phyloP scores from a whole-genome alignment of 1,140 invertebrate genomes.

The Sarcophaga bullata region DNA sequence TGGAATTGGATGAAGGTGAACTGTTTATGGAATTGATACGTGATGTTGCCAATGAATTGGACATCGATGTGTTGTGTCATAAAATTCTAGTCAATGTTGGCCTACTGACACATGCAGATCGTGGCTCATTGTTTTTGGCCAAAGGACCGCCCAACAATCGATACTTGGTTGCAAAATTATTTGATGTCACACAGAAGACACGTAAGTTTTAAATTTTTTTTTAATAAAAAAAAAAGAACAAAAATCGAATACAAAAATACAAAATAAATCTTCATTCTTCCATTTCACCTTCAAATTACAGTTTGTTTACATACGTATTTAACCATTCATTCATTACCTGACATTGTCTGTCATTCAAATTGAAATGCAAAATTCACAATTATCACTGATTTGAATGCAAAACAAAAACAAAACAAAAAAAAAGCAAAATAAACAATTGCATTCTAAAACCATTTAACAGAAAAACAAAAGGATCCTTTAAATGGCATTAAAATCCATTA shows the following conservation, averaged over 20 bases:
- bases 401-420: too few species aligned
- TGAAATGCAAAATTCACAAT: background rate
- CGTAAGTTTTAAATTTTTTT: conserved; percentile 66
- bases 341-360: background rate
- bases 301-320: background rate
- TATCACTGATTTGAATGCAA: background rate
- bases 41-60: conserved; percentile 91
- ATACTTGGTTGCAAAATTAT: conserved; percentile 89
- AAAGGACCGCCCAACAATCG: conserved; percentile 79
- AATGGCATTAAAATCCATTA: conserved; percentile 2
- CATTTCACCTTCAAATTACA: background rate
- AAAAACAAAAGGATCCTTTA: background rate
- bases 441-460: background rate
- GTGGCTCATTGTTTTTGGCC: conserved; percentile 88
- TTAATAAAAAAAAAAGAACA: background rate
- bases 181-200: conserved; percentile 90
- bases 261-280: background rate
- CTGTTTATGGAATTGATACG: conserved; percentile 93
- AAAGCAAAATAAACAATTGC: background rate
- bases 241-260: too few species aligned
- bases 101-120: conserved; percentile 85
- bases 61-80: conserved; percentile 92
- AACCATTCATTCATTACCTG: background rate
- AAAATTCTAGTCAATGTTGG: conserved; percentile 94
- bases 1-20: conserved; percentile 79